phyloP scores from a whole-genome alignment of 2,113 vertebrate genomes.

The Ochotona curzoniae region DNA sequence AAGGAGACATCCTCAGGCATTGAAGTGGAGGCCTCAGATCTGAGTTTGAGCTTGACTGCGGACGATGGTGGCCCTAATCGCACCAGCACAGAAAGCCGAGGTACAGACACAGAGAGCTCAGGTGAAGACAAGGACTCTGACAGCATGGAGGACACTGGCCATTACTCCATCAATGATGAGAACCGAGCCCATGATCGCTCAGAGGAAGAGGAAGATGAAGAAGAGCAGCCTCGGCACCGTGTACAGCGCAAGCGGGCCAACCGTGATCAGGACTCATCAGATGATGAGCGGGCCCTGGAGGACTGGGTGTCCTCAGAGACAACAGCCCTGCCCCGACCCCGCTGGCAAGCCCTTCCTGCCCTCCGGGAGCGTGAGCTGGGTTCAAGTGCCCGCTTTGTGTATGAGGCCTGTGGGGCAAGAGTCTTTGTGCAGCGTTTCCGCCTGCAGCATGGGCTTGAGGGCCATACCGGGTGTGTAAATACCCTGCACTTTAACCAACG shows the following conservation, averaged over 20 bases:
- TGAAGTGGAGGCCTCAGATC: constrained; percentile 88
- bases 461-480: constrained; percentile 96
- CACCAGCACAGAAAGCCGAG: constrained; percentile 82
- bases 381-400: constrained; percentile 89
- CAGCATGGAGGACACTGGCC: constrained; percentile 96
- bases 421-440: constrained; percentile 94
- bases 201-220: constrained; percentile 89
- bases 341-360: constrained; percentile 91
- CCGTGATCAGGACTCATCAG: constrained; percentile 87
- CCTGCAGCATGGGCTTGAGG: constrained; percentile 94
- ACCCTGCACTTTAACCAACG: constrained; percentile 98
- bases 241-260: constrained; percentile 84
- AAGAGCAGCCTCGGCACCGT: constrained; percentile 78
- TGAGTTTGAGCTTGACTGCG: constrained; percentile 87
- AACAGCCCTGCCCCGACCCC: constrained; percentile 87
- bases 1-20: constrained; percentile 88
- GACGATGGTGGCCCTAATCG: constrained; percentile 85
- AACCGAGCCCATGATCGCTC: constrained; percentile 87
- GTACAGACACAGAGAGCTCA: constrained; percentile 86
- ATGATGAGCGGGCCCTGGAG: constrained; percentile 93
- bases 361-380: constrained; percentile 93
- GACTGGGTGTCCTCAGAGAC: constrained; percentile 94
- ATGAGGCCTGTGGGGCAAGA: constrained; percentile 92
- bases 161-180: constrained; percentile 94
- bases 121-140: constrained; percentile 94